Base-by-base conservation (phyloP, 2,113 vertebrate species). In the Seriola dumerili region DNA sequence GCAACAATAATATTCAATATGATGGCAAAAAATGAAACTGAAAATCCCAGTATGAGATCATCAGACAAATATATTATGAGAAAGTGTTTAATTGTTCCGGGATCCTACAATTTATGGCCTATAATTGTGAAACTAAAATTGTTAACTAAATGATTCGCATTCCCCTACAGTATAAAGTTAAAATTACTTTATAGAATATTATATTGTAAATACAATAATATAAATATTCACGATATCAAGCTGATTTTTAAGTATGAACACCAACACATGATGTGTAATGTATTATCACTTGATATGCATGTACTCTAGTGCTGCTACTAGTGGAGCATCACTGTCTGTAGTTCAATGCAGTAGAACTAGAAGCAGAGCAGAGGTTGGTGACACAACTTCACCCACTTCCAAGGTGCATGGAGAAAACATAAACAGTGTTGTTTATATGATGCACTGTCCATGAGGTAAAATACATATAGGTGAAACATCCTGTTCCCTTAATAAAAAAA, bases 1-100 rank as follows among this genome's bases (percentile, higher is more conserved):
- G 57, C 6, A 82, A 50, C 55, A 42, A 42, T 8, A 42, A 42
- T 34, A 68, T 71, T 59, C 7, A 66, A 82, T 50, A 64, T 23
- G 23, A n/a, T 25, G 29, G 36, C 5, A 68, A 79, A 32, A 72
- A 78, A 64, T 29, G 72, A 46, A 2, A 74, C 46, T 25, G 32
- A 42, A 58, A 58, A 78, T 17, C 21, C 10, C 46, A 34, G 25
- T 2, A 32, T 63, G 16, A 76, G 19, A 58, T 70, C 12, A 78
- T 6, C 14, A 14, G 14, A 70, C 23, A 29, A 36, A 63, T 29
- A 57, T 36, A 12, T 8, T 9, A 32, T 23, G 16, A 55, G n/a
- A 76, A 21, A 40, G 25, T 10, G 46, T 46, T 57, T 57, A 23
- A 6, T 25, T 7, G 32, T 14, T 80, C 17, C 16, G 6, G 57